A percentile compares a stretch with the other conserved stretches of the same genome.
phyloP scores from a whole-genome alignment of 1,140 invertebrate genomes.

The Tetragnatha versicolor region DNA sequence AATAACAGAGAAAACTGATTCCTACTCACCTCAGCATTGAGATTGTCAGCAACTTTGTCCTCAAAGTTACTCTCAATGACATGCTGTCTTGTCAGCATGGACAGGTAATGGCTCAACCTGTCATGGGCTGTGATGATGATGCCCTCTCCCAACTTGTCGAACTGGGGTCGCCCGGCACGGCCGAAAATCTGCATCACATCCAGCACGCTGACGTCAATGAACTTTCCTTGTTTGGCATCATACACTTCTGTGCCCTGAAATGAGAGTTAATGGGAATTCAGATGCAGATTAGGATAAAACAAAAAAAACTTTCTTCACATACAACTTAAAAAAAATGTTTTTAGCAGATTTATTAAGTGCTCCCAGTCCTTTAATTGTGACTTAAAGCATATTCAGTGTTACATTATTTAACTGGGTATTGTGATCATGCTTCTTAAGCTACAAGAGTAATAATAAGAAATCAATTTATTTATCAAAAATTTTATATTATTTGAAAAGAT shows the following conservation, averaged over 20 bases:
- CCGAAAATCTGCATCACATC: slow-evolving; percentile 99
- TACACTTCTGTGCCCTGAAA: slow-evolving; percentile 95
- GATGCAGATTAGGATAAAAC: no score
- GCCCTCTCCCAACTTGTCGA: slow-evolving; percentile 82
- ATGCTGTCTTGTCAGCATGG: slow-evolving; percentile 92
- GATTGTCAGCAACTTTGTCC: slow-evolving; percentile 88
- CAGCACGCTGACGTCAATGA: slow-evolving; percentile 94
- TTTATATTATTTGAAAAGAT: no score
- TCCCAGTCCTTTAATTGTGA: no score
- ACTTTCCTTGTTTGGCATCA: slow-evolving; percentile 92
- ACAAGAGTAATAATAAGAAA: no score
- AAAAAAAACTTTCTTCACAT: slow-evolving; percentile 24
- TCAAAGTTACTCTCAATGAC: slow-evolving; percentile 99
- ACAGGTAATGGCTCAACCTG: slow-evolving; percentile 93
- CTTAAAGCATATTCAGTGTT: no score
- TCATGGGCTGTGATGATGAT: slow-evolving; percentile 94
- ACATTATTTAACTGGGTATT: no score
- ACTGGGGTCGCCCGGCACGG: slow-evolving; percentile 88
- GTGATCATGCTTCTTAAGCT: no score
- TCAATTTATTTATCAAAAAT: no score
- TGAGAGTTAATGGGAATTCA: no score
- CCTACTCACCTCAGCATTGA: slow-evolving; percentile 90
- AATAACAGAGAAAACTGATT: no score
- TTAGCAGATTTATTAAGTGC: no score
- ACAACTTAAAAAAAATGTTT: no score